Evolutionary conservation across 1,140 invertebrate genomes (phyloP), one percentile per base, ranked within the genome.

Genomic region (Drosophila athabasca): DNA sequence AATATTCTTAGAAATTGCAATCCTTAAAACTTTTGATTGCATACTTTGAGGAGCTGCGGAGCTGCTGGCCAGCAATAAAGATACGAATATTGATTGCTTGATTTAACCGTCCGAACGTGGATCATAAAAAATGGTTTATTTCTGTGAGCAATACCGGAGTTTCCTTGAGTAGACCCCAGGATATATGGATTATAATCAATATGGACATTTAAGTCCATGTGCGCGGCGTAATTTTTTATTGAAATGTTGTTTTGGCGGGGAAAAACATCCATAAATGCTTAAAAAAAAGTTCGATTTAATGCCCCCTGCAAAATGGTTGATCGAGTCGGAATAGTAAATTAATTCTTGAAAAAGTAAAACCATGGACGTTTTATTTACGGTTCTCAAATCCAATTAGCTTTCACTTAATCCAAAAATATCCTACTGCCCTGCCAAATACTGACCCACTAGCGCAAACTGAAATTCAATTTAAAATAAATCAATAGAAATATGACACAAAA

Each of bases 21-120:
- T 35, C 9, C 31, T 15, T 31, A 73, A 5, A 48, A 65, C 48
- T 65, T 73, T 74, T 58, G 26, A 74, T 74, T 74, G 69, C 52
- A 64, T 64, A 52, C 68, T 64, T 52, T 59, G 19, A 7, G 29
- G 35, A 19, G 45, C 39, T 8, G 26, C 35, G 29, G 35, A 19
- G 45, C 39, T 8, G 26, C 35, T 35, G 19, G 13, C 6, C 9
- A 22, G 39, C 39, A 43, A 66, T 45, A 70, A 66, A 57, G 55
- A 9, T 9, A 19, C 7, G 17, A 9, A 55, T 54, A 46, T 55
- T 55, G 66, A 69, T 43, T 69, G 24, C 44, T 67, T 46, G 19
- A 55, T 48, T 68, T 39, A 46, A 54, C 35, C 39, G 11, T 19
- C 39, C 9, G 24, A 67, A 48, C 41, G 49, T 67, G 62, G 29